Evolutionary conservation across 2,113 vertebrate genomes (phyloP).

Genomic region (Otus sunia): DNA sequence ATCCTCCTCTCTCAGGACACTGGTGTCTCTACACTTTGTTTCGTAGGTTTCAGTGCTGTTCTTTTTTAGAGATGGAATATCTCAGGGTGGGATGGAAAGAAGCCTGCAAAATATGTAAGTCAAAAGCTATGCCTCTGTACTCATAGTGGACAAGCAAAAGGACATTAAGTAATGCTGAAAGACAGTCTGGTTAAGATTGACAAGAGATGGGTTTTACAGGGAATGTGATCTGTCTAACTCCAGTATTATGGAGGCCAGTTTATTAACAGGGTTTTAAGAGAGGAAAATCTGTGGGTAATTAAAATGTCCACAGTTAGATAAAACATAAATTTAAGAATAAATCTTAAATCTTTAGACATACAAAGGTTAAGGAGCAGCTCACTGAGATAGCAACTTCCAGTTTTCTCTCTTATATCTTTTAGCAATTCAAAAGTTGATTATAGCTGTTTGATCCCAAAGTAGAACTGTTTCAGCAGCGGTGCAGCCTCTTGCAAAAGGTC

Average conservation of each 20-base stretch:
- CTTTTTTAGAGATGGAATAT: not conserved
- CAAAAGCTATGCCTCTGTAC: not conserved
- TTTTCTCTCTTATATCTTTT: not conserved
- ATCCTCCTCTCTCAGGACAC: not conserved
- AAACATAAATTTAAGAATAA: not conserved
- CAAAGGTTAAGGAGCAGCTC: not conserved
- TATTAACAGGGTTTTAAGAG: not conserved
- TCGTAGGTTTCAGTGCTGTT: not conserved
- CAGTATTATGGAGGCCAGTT: not conserved
- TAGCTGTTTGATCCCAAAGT: not conserved
- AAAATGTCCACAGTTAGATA: not conserved
- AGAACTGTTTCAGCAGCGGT: not conserved
- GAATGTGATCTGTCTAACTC: not conserved
- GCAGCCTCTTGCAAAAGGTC: not conserved
- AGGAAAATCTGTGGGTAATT: not conserved
- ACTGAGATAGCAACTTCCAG: not conserved
- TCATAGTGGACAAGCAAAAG: not conserved
- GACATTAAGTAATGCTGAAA: not conserved
- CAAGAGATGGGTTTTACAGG: not conserved
- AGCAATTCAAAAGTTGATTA: not conserved
- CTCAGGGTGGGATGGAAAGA: not conserved
- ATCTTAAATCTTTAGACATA: not conserved
- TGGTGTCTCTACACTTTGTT: not conserved
- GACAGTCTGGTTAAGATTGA: not conserved
- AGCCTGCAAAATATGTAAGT: not conserved